A percentile compares a stretch with the other conserved stretches of the same genome.
phyloP scores from a whole-genome alignment of 2,797 vertebrate genomes.

The Gadopsis marmoratus region DNA sequence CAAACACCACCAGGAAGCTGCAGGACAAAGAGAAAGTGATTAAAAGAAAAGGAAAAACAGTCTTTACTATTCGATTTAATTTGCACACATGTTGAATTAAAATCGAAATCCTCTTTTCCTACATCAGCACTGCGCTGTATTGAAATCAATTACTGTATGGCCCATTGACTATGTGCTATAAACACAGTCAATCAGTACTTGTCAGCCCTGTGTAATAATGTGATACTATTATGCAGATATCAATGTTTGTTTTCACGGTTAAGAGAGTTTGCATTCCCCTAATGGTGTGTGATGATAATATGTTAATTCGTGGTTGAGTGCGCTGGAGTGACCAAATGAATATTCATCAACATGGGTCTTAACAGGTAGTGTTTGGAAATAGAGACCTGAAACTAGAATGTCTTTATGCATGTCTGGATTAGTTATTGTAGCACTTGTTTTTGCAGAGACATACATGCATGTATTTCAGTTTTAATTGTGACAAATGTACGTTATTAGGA shows the following conservation, averaged over 20 bases:
- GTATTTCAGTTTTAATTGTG: slow-evolving; percentile 10
- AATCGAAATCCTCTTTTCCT: slow-evolving; percentile 61
- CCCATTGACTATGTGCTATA: slow-evolving; percentile 58
- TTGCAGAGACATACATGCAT: not conserved
- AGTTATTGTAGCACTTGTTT: not conserved
- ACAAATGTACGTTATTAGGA: not conserved
- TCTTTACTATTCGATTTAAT: slow-evolving; percentile 42
- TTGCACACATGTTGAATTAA: slow-evolving; percentile 46
- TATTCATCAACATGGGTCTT: slow-evolving; percentile 53
- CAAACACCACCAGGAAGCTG: slow-evolving; percentile 89
- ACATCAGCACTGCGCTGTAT: slow-evolving; percentile 56
- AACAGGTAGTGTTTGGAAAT: slow-evolving; percentile 32
- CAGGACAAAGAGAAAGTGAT: slow-evolving; percentile 43
- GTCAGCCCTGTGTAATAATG: slow-evolving; percentile 63
- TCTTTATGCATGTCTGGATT: slow-evolving; percentile 32
- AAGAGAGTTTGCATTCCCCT: slow-evolving; percentile 43
- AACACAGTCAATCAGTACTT: slow-evolving; percentile 64
- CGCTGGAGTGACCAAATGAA: slow-evolving; percentile 49
- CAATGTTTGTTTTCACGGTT: slow-evolving; percentile 62
- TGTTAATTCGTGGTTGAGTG: slow-evolving; percentile 52
- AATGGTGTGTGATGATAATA: slow-evolving; percentile 58
- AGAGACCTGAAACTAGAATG: not conserved
- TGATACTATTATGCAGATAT: slow-evolving; percentile 61
- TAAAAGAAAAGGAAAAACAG: slow-evolving; percentile 20
- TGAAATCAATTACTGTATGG: slow-evolving; percentile 68